Base-by-base conservation (phyloP, 2,797 vertebrate genomes). In the Pangasius djambal region DNA sequence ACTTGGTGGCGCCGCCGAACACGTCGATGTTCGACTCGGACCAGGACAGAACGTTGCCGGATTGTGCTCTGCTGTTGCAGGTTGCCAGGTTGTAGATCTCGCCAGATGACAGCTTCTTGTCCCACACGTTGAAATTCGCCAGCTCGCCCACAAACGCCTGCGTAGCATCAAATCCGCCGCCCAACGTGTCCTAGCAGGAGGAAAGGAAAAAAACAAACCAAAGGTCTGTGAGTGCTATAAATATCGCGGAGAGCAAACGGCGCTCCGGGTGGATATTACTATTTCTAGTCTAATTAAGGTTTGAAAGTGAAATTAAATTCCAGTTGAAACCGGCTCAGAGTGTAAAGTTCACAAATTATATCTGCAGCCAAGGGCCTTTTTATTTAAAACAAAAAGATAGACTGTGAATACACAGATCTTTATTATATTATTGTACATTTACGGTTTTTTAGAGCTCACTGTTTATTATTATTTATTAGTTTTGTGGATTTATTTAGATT, bases 91-190 rank as follows among this genome's bases (percentile, higher is more conserved):
- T 96, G 95, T 98, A 97, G 93, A 98, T 97, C 92, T 99, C 98
- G 0, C 96, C 96, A 0, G 96, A 95, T 70, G 97, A 97, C 92
- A 99, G 97, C 94, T 97, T 98, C 89, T 97, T 96, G 90, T 97
- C 98, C 98, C 98, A 99, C 94, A 99, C 95, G 93, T 98, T 98
- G 93, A 99, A 96, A 91, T 98, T 97, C 4, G 98, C 97, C 91
- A 99, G 93, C 93, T 99, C 98, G 0, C 98, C 98, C 1, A 99
- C 95, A 4, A 97, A 99, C 0, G 98, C 98, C 90, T 99, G 98
- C 0, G 98, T 99, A 86, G 98, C 98, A 0, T 99, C 98, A 28
- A 99, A 99, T 2, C 98, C 97, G 1, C 98, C 98, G 1, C 98
- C 98, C 92, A 99, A 90, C 0, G 97, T 97, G 94, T 99, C 98